These are phyloP conservation scores for Ceratothoa steindachneri DNA, from an alignment of 2,888 invertebrate species.

Conservation along the genomic window DNA sequence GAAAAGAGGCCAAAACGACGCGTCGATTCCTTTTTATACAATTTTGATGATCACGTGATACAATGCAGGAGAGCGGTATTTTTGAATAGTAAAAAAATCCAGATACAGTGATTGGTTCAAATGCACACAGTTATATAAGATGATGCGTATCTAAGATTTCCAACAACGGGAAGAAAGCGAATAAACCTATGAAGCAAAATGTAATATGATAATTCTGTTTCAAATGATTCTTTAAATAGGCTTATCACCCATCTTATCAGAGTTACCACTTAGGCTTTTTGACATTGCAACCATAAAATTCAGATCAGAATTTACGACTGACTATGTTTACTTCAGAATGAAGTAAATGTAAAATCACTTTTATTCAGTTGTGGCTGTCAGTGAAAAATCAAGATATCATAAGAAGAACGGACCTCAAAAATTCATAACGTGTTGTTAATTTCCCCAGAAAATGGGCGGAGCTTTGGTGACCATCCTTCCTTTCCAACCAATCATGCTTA, in stretches of 20 bases:
- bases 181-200: too few relatives aligned
- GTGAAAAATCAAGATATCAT: too few relatives aligned
- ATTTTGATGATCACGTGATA: constrained; percentile 28
- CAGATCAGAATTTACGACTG: too few relatives aligned
- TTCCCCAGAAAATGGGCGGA: background rate
- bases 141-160: too few relatives aligned
- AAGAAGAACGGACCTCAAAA: too few relatives aligned
- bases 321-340: too few relatives aligned
- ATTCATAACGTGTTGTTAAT: background rate
- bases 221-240: background rate
- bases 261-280: background rate
- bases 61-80: constrained; percentile 6
- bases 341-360: too few relatives aligned
- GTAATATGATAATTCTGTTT: too few relatives aligned
- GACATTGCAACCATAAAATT: constrained; percentile 20
- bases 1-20: constrained; percentile 38
- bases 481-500: background rate
- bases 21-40: constrained; percentile 33
- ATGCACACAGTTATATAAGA: too few relatives aligned
- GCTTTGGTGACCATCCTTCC: background rate
- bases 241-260: background rate
- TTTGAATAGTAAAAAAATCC: too few relatives aligned
- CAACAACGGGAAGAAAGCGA: too few relatives aligned
- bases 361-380: background rate
- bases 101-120: too few relatives aligned